Percentiles rank a stretch among this genome's conserved stretches.
Conservation (phyloP, 2,888 invertebrate species). For the Drosophila lacicola region DNA sequence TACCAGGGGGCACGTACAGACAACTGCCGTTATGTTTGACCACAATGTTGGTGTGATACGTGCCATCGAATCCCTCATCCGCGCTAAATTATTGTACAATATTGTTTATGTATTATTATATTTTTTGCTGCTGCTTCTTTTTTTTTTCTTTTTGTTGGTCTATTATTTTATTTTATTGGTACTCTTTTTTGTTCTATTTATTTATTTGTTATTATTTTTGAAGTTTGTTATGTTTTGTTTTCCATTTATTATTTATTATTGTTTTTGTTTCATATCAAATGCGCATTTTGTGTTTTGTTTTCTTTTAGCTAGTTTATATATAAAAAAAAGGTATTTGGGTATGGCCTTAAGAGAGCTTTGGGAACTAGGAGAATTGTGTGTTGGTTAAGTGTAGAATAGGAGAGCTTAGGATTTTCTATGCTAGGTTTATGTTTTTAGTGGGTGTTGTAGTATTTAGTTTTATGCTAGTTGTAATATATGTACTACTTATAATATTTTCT, state of each 20-base stretch:
- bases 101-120: constrained; percentile 69
- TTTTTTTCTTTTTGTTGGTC: constrained; percentile 20
- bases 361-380: constrained; percentile 36
- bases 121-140: constrained; percentile 24
- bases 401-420: constrained; percentile 29
- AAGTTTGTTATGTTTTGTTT: constrained; percentile 24
- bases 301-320: constrained; percentile 43
- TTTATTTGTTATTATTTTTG: constrained; percentile 3
- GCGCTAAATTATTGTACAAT: constrained; percentile 89
- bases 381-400: constrained; percentile 30
- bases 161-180: constrained; percentile 17
- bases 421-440: constrained; percentile 15
- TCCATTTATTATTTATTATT: constrained; percentile 25
- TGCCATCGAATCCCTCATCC: constrained; percentile 99
- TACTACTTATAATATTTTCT: constrained; percentile 9
- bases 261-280: constrained; percentile 54
- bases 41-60: constrained; percentile 99
- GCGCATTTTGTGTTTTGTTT: constrained; percentile 57
- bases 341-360: constrained; percentile 16
- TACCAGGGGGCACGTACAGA: constrained; percentile 99
- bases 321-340: constrained; percentile 5
- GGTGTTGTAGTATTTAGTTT: constrained; percentile 21
- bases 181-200: constrained; percentile 37
- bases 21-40: constrained; percentile 99
- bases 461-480: constrained; percentile 13